Conservation (phyloP, 2,888 invertebrate species). For the Dermolepida albohirtum region DNA sequence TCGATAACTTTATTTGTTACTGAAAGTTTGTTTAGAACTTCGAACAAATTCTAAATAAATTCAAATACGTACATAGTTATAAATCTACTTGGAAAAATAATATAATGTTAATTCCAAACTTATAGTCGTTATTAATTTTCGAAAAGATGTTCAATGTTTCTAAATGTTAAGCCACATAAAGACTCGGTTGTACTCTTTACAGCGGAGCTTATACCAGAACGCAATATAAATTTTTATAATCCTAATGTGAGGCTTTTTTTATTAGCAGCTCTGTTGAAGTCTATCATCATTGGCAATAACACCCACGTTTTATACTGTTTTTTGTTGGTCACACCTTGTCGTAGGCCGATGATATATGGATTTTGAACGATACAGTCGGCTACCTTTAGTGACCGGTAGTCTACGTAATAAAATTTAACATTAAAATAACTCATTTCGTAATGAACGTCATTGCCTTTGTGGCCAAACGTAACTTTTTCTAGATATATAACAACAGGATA, state of each 20-base stretch:
- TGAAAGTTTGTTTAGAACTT: no score
- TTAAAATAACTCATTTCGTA: slow-evolving; percentile 34
- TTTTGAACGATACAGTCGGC: slow-evolving; percentile 22
- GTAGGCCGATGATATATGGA: slow-evolving; percentile 31
- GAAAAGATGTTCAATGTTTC: no score
- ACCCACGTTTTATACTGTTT: slow-evolving; percentile 11
- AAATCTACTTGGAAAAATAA: no score
- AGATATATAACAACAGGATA: background rate
- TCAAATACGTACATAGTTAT: no score
- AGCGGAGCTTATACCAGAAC: background rate
- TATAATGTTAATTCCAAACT: no score
- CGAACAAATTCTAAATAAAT: no score
- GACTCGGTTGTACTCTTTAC: background rate
- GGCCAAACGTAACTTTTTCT: slow-evolving; percentile 8
- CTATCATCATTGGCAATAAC: slow-evolving; percentile 31
- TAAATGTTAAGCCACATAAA: background rate
- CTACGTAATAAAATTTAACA: slow-evolving; percentile 31
- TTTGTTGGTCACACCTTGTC: slow-evolving; percentile 29
- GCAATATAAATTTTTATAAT: slow-evolving; percentile 32
- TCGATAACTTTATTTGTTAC: no score
- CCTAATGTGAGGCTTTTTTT: slow-evolving; percentile 7
- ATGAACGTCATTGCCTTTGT: slow-evolving; percentile 14
- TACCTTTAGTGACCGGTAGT: slow-evolving; percentile 32
- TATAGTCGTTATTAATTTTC: no score
- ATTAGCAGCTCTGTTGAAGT: background rate